Percentiles rank a stretch among this genome's conserved stretches.
Conservation (phyloP, 2,797 vertebrate genomes). For the Sebastes oblongus region DNA sequence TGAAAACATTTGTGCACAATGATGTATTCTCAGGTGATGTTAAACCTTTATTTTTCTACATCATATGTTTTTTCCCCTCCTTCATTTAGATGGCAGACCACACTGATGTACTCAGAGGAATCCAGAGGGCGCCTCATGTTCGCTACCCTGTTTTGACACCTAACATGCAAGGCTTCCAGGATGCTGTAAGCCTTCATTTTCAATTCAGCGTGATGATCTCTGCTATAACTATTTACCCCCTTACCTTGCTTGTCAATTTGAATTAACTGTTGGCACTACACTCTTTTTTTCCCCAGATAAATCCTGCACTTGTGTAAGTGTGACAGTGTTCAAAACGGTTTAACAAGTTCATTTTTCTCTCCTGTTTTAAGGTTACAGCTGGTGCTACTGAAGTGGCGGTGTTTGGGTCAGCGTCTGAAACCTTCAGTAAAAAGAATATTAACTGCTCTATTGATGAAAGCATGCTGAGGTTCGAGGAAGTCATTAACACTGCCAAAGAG, state of each 20-base stretch:
- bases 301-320: conserved; percentile 24
- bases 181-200: conserved; percentile 86
- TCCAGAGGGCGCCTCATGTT: conserved; percentile 85
- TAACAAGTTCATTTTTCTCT: conserved; percentile 41
- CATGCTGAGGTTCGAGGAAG: conserved; percentile 90
- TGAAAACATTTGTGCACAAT: conserved; percentile 40
- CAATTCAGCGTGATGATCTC: neutral
- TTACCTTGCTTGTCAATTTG: conserved; percentile 9
- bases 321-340: conserved; percentile 23
- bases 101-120: conserved; percentile 90
- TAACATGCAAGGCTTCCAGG: conserved; percentile 92
- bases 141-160: conserved; percentile 93
- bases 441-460: conserved; percentile 96
- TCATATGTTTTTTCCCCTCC: conserved; percentile 37
- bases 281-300: conserved; percentile 10
- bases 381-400: conserved; percentile 94
- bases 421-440: conserved; percentile 93
- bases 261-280: conserved; percentile 19
- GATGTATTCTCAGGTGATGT: conserved; percentile 35
- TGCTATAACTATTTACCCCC: neutral
- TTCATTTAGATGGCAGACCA: conserved; percentile 93
- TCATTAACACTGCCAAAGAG: conserved; percentile 85
- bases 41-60: conserved; percentile 50
- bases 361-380: conserved; percentile 86
- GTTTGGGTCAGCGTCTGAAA: conserved; percentile 94